Evolutionary conservation across 2,888 invertebrate genomes (phyloP), one percentile per base, ranked within the genome.

Genomic region (Scrobipalpa costella): DNA sequence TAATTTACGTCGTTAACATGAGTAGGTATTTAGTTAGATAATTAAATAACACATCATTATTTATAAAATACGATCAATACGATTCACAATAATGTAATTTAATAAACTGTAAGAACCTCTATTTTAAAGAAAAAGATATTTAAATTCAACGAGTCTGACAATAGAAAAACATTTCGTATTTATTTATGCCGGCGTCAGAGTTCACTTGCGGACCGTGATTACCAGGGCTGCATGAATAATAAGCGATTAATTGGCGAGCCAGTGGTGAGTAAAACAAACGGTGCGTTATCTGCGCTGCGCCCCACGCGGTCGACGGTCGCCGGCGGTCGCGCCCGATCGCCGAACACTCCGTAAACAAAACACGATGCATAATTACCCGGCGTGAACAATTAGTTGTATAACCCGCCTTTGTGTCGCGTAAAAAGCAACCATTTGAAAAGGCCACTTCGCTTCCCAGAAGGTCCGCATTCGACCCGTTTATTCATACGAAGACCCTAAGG

Each of bases 351-450:
- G 72, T 81, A 83, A 86, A 84, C 80, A 84, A 78, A 83, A 78
- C 81, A 70, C 74, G 74, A 75, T 81, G 82, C 80, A 86, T 86
- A 86, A 88, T 87, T 86, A 88, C 82, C 81, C 80, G 80, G 80
- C 79, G 81, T 80, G 83, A 84, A 85, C 81, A 86, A 87, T 88
- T 88, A 87, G 84, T 86, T 88, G 86, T 86, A 83, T 85, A 86
- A 85, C 84, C 81, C 79, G 80, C 81, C 76, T 83, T 85, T 85
- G 86, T 88, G 85, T 84, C 80, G 83, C 77, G 75, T 75, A 79
- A 80, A 72, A 80, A 77, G 80, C 77, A 77, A 76, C 76, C 73
- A 75, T 79, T 80, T 81, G 78, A 70, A 74, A 80, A 78, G 73
- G 74, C 73, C 74, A 73, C 73, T 75, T 76, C 76, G 76, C 77